These are phyloP conservation scores for Hydrocynus forskahlii DNA, from an alignment of 2,797 vertebrate genomes.

Conservation along the genomic window DNA sequence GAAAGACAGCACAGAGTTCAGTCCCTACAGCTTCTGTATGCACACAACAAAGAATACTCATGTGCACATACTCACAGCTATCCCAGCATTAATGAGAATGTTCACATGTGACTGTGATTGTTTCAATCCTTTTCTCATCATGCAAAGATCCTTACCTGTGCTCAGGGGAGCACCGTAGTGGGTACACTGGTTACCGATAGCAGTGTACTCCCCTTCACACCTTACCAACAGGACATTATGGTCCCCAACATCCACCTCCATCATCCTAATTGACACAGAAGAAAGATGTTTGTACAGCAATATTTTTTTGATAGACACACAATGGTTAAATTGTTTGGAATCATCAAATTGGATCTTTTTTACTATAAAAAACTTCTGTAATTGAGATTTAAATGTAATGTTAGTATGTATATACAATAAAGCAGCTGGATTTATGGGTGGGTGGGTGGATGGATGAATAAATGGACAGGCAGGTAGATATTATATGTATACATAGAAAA, in stretches of 20 bases:
- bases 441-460: not conserved
- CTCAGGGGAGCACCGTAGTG: conserved; percentile 82
- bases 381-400: too few species aligned
- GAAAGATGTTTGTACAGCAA: conserved; percentile 33
- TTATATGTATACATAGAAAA: not conserved
- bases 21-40: not conserved
- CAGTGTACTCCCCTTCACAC: conserved; percentile 73
- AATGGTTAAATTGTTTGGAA: too few species aligned
- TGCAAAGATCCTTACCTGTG: conserved; percentile 74
- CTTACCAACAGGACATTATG: conserved; percentile 79
- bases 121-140: not conserved
- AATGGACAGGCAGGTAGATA: not conserved
- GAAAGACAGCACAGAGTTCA: conserved; percentile 17
- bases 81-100: not conserved
- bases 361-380: too few species aligned
- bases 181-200: conserved; percentile 82
- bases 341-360: too few species aligned
- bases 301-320: not conserved
- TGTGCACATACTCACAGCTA: not conserved
- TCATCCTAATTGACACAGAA: conserved; percentile 73
- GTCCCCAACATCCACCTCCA: conserved; percentile 79
- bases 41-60: not conserved
- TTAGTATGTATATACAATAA: too few species aligned
- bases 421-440: too few species aligned
- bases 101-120: not conserved